Evolutionary conservation across 1,140 invertebrate genomes (phyloP).

Genomic region (Sitobion miscanthi): DNA sequence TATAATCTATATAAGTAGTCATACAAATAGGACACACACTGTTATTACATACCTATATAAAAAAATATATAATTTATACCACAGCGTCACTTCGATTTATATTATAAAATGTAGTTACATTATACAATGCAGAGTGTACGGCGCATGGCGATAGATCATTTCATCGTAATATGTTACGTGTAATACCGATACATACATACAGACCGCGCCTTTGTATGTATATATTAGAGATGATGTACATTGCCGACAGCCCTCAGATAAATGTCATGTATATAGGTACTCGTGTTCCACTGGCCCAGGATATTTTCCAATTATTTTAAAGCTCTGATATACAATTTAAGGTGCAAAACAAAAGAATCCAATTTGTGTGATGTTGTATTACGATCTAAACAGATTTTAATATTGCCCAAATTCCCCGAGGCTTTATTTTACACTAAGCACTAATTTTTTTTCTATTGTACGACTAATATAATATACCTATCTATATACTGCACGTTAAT

Average conservation of each 20-base stretch:
- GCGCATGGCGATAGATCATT: background rate
- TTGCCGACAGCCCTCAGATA: background rate
- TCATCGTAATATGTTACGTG: background rate
- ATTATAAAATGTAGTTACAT: background rate
- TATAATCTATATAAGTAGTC: background rate
- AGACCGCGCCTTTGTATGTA: background rate
- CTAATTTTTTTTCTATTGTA: constrained; percentile 32
- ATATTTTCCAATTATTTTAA: constrained; percentile 37
- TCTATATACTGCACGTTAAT: background rate
- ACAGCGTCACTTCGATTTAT: background rate
- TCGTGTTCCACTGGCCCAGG: background rate
- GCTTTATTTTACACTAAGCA: background rate
- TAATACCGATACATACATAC: background rate
- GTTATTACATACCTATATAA: background rate
- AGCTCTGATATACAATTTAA: background rate
- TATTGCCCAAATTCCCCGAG: constrained; percentile 19
- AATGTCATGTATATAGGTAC: background rate
- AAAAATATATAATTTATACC: background rate
- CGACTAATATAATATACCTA: constrained; percentile 32
- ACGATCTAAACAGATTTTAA: constrained; percentile 37
- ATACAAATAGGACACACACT: background rate
- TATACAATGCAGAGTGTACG: background rate
- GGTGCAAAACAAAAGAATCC: constrained; percentile 32
- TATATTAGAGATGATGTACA: background rate
- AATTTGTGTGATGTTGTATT: background rate